Evolutionary conservation across 1,140 invertebrate genomes (phyloP).

Genomic region (Glossosoma conforme): DNA sequence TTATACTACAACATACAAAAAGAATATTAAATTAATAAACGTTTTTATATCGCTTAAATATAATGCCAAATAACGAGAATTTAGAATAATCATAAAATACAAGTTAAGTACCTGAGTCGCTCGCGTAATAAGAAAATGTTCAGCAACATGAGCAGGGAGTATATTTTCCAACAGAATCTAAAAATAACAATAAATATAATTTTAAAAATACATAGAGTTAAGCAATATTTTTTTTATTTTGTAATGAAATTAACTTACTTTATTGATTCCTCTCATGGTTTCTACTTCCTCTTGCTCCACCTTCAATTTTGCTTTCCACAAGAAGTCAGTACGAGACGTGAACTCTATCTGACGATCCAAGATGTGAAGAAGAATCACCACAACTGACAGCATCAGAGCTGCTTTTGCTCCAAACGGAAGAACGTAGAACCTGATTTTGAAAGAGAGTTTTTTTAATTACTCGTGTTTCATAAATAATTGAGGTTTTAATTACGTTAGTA

Average conservation of each 20-base stretch:
- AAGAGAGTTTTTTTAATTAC: conserved; percentile 1
- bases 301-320: conserved; percentile 88
- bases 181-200: conserved; percentile 24
- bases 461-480: too few species aligned
- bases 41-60: too few species aligned
- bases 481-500: too few species aligned
- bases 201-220: background rate
- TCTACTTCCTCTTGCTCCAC: conserved; percentile 93
- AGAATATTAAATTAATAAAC: too few species aligned
- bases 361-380: conserved; percentile 66
- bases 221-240: conserved; percentile 1
- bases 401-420: conserved; percentile 64
- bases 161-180: conserved; percentile 92
- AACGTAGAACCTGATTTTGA: conserved; percentile 54
- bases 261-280: conserved; percentile 92
- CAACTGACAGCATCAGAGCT: conserved; percentile 55
- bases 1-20: conserved; percentile 2
- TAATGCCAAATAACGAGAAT: too few species aligned
- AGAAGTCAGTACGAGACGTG: conserved; percentile 80
- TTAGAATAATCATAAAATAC: too few species aligned
- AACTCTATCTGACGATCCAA: conserved; percentile 83
- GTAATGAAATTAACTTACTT: conserved; percentile 45
- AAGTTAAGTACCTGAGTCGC: conserved; percentile 63
- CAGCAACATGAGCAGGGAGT: conserved; percentile 90
- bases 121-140: conserved; percentile 77